Conservation (phyloP, 1,140 invertebrate genomes). For the Ceratina japonica region DNA sequence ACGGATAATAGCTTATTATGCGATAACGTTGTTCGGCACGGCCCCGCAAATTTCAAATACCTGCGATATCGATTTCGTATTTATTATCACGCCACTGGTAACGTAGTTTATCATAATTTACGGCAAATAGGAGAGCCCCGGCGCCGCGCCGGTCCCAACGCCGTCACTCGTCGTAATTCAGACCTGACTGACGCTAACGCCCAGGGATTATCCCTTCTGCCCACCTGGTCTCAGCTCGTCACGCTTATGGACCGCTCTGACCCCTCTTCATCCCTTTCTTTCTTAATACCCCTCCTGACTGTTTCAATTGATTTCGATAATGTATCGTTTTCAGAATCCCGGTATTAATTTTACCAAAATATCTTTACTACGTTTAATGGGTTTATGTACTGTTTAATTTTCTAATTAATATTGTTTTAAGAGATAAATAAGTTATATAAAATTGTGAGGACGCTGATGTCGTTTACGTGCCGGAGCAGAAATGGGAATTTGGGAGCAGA, state of each 20-base stretch:
- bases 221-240: conserved; percentile 54
- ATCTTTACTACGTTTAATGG: too few relatives aligned
- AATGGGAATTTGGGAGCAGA: too few relatives aligned
- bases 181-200: conserved; percentile 70
- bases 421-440: too few relatives aligned
- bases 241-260: conserved; percentile 51
- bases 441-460: too few relatives aligned
- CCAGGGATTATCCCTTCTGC: conserved; percentile 65
- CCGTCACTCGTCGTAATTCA: conserved; percentile 67
- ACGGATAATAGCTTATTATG: conserved; percentile 35
- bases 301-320: conserved; percentile 31
- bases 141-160: conserved; percentile 28
- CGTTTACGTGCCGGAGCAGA: too few relatives aligned
- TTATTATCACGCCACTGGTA: conserved; percentile 61
- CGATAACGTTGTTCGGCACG: conserved; percentile 29
- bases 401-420: too few relatives aligned
- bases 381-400: too few relatives aligned
- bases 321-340: neutral
- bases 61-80: conserved; percentile 62
- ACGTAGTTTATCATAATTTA: conserved; percentile 70
- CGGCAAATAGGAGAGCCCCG: conserved; percentile 66
- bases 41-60: conserved; percentile 32
- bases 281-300: too few relatives aligned
- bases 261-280: neutral
- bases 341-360: too few relatives aligned